Conservation (phyloP, 1,140 invertebrate species). For the Grapholita molesta region DNA sequence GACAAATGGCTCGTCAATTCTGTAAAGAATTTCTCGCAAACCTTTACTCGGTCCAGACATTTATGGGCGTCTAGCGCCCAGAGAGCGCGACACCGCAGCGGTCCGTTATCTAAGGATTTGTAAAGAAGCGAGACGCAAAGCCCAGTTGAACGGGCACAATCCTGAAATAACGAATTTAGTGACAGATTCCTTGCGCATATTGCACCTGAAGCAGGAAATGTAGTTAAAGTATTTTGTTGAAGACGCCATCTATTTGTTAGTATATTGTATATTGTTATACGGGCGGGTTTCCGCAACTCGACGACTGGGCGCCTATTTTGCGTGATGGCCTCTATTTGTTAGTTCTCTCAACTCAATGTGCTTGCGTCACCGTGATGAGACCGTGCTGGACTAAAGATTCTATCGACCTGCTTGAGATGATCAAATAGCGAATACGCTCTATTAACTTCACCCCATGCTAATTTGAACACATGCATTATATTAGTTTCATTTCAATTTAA, state of each 20-base stretch:
- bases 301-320: too few relatives aligned
- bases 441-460: background rate
- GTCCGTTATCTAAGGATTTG: slow-evolving; percentile 54
- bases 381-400: background rate
- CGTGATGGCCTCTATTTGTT: slow-evolving; percentile 10
- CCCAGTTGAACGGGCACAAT: slow-evolving; percentile 33
- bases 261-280: too few relatives aligned
- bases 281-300: too few relatives aligned
- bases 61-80: slow-evolving; percentile 32
- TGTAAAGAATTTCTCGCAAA: slow-evolving; percentile 46
- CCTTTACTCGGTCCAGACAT: slow-evolving; percentile 28
- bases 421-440: background rate
- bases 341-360: slow-evolving; percentile 16
- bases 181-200: slow-evolving; percentile 32
- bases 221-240: slow-evolving; percentile 9
- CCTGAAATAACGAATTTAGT: slow-evolving; percentile 42
- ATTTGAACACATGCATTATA: background rate
- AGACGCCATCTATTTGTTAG: slow-evolving; percentile 12
- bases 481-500: too few relatives aligned
- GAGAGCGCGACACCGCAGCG: slow-evolving; percentile 38
- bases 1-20: slow-evolving; percentile 26
- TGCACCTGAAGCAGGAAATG: slow-evolving; percentile 11
- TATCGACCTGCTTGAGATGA: background rate
- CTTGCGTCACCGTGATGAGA: slow-evolving; percentile 11
- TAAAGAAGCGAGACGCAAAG: slow-evolving; percentile 52